These are phyloP conservation scores for Macrobrachium rosenbergii DNA, from an alignment of 1,140 invertebrate genomes.

Conservation along the genomic window DNA sequence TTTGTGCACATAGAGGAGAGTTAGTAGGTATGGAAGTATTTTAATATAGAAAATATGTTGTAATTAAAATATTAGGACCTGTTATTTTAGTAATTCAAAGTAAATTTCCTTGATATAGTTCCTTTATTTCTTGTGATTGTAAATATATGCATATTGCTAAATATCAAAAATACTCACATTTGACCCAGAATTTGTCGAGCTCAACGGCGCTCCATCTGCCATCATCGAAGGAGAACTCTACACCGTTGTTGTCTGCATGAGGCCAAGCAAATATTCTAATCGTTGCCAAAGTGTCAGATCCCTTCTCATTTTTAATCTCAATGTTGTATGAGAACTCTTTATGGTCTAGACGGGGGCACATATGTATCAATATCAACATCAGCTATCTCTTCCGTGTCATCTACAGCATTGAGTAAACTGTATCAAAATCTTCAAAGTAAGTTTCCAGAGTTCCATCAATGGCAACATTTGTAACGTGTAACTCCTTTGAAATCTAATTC, in stretches of 20 bases:
- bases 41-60: no score
- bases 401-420: constrained; percentile 31
- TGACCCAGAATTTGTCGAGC: constrained; percentile 33
- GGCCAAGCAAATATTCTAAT: constrained; percentile 43
- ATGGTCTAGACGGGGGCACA: constrained; percentile 26
- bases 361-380: no score
- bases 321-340: constrained; percentile 10
- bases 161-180: constrained; percentile 35
- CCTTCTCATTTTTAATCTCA: constrained; percentile 7
- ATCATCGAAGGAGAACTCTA: constrained; percentile 16
- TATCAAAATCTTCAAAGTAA: constrained; percentile 38
- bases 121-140: no score
- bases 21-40: no score
- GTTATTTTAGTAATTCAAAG: no score
- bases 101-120: no score
- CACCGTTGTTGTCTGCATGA: constrained; percentile 16
- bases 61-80: no score
- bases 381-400: constrained; percentile 10
- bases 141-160: no score
- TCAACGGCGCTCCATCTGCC: constrained; percentile 39
- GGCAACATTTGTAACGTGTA: neutral
- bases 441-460: constrained; percentile 15
- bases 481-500: constrained; percentile 31
- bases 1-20: no score
- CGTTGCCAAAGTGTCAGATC: constrained; percentile 2